Conservation (phyloP, 2,888 invertebrate species). For the Nymphalis polychloros region DNA sequence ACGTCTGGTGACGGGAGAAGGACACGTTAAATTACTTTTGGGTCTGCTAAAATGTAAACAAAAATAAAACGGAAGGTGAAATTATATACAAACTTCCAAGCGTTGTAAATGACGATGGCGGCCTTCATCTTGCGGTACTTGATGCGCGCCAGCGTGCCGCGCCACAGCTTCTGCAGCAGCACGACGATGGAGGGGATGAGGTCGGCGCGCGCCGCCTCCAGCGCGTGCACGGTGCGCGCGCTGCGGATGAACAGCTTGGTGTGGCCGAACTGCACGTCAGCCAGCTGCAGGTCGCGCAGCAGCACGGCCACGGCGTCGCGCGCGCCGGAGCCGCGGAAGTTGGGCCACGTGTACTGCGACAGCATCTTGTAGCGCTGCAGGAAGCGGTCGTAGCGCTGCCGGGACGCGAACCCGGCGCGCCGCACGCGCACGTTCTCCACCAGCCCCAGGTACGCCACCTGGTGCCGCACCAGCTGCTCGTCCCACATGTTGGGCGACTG, state of each 20-base stretch:
- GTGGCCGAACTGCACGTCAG: conserved; percentile 91
- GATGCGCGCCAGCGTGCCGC: conserved; percentile 89
- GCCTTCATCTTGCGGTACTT: conserved; percentile 93
- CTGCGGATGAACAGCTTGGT: conserved; percentile 97
- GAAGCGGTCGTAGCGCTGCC: conserved; percentile 96
- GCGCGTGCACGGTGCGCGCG: conserved; percentile 93
- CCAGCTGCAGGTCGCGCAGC: conserved; percentile 87
- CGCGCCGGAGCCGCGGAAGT: conserved; percentile 89
- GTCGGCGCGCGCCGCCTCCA: conserved; percentile 93
- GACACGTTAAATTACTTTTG: too few species aligned
- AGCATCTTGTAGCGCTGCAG: conserved; percentile 98
- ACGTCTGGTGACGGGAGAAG: conserved; percentile 53
- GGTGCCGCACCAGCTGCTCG: conserved; percentile 88
- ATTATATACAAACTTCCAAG: conserved; percentile 83
- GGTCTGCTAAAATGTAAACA: too few species aligned
- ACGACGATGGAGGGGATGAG: conserved; percentile 95
- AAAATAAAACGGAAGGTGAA: background rate
- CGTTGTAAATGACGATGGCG: conserved; percentile 88
- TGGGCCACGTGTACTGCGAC: conserved; percentile 97
- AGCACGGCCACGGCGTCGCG: conserved; percentile 93
- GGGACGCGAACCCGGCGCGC: conserved; percentile 97
- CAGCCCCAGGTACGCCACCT: conserved; percentile 93
- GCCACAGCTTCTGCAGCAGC: conserved; percentile 97
- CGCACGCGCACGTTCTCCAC: conserved; percentile 97
- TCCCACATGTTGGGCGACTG: conserved; percentile 94